Evolutionary conservation across 2,888 invertebrate species (phyloP).

Genomic region (Pinctada fucata): DNA sequence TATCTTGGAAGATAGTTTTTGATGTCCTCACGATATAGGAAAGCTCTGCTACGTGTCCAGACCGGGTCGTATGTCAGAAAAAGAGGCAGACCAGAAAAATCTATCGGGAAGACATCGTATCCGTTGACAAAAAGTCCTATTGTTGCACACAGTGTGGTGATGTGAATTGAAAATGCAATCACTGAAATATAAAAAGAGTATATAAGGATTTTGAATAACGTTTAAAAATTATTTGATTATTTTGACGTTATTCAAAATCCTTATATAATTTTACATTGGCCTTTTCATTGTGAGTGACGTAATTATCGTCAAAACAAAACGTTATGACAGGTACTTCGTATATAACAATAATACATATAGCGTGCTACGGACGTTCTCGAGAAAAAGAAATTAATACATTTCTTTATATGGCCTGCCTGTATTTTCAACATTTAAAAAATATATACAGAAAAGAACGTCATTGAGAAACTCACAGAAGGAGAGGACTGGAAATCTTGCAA

Average conservation of each 20-base stretch:
- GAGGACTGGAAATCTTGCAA: conserved; percentile 44
- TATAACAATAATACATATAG: too few species aligned
- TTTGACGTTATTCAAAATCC: background rate
- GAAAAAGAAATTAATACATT: background rate
- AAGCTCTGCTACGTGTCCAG: conserved; percentile 47
- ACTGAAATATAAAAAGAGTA: conserved; percentile 44
- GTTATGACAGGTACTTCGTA: too few species aligned
- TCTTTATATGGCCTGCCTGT: background rate
- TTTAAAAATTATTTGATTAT: background rate
- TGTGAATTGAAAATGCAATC: conserved; percentile 44
- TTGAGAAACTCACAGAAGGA: conserved; percentile 47
- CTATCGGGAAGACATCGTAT: conserved; percentile 53
- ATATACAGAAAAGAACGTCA: too few species aligned
- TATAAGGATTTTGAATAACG: background rate
- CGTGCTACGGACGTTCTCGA: too few species aligned
- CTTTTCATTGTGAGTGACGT: too few species aligned
- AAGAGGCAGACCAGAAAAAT: conserved; percentile 52
- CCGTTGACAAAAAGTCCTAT: conserved; percentile 45
- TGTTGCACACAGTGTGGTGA: conserved; percentile 44
- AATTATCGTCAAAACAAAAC: too few species aligned
- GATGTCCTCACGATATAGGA: conserved; percentile 37
- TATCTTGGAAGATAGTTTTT: conserved; percentile 35
- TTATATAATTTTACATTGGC: background rate
- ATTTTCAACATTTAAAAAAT: too few species aligned
- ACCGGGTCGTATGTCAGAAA: conserved; percentile 46